Conservation (phyloP, 2,113 vertebrate genomes). For the Gopherus flavomarginatus region DNA sequence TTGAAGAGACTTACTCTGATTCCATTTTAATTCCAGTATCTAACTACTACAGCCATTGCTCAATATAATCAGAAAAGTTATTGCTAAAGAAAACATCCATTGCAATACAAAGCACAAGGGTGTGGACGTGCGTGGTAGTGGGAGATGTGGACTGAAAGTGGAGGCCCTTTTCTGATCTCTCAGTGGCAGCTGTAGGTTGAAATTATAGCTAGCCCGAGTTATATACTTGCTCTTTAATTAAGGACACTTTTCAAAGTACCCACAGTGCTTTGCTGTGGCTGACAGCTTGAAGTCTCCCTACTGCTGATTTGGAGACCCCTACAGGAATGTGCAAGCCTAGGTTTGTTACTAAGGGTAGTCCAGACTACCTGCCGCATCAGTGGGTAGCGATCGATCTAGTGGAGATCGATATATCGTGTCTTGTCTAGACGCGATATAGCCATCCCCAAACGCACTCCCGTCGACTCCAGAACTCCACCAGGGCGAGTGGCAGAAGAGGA, state of each 20-base stretch:
- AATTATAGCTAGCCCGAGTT: neutral
- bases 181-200: slow-evolving; percentile 9
- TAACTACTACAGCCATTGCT: slow-evolving; percentile 18
- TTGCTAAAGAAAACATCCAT: slow-evolving; percentile 58
- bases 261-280: neutral
- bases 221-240: neutral
- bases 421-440: too few relatives aligned
- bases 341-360: too few relatives aligned
- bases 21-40: neutral
- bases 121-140: slow-evolving; percentile 46
- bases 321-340: neutral
- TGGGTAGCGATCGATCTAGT: too few relatives aligned
- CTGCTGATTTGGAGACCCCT: neutral
- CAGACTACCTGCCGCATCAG: too few relatives aligned
- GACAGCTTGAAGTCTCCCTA: neutral
- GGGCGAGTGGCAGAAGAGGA: too few relatives aligned
- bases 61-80: slow-evolving; percentile 37
- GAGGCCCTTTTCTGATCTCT: neutral
- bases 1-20: slow-evolving; percentile 4
- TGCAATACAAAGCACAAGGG: slow-evolving; percentile 65
- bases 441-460: too few relatives aligned
- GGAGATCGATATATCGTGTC: too few relatives aligned
- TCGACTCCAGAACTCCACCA: too few relatives aligned
- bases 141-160: neutral
- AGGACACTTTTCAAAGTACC: neutral